Conservation (phyloP, 2,797 vertebrate species). For the Rachycentron canadum region DNA sequence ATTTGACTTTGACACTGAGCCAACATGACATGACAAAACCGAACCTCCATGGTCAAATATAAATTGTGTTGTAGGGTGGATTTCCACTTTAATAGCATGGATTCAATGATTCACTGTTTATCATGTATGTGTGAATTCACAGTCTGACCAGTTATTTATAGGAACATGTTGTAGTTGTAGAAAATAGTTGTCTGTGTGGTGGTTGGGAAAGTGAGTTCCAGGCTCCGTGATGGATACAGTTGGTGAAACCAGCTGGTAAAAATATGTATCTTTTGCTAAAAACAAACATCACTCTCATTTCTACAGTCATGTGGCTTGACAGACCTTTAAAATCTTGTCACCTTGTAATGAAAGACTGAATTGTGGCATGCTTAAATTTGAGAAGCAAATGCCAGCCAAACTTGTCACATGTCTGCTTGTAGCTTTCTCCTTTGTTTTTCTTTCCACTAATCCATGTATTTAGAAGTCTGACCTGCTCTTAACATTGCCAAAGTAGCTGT, state of each 20-base stretch:
- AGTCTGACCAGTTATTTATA: conserved; percentile 69
- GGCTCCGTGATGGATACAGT: conserved; percentile 22
- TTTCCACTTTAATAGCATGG: conserved; percentile 15
- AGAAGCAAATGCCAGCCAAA: conserved; percentile 37
- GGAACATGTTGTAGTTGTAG: too few species aligned
- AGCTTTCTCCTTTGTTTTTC: conserved; percentile 34
- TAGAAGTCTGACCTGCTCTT: conserved; percentile 82
- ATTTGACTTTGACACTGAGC: too few species aligned
- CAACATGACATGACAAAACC: not conserved
- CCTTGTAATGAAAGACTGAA: conserved; percentile 41
- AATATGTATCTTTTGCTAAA: conserved; percentile 14
- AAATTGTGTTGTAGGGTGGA: not conserved
- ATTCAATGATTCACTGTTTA: not conserved
- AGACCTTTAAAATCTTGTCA: not conserved
- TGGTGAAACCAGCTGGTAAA: conserved; percentile 16
- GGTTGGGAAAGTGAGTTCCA: conserved; percentile 33
- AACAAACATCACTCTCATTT: not conserved
- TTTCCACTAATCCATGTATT: conserved; percentile 46
- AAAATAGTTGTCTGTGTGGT: conserved; percentile 49
- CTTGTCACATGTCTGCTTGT: conserved; percentile 37
- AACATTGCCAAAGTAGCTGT: conserved; percentile 86
- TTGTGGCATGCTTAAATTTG: conserved; percentile 37
- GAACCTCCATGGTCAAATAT: not conserved
- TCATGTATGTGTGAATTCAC: conserved; percentile 36
- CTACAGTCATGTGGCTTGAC: not conserved